These are phyloP conservation scores for Anisognathus igniventris DNA, from an alignment of 2,797 vertebrate genomes.

Conservation along the genomic window DNA sequence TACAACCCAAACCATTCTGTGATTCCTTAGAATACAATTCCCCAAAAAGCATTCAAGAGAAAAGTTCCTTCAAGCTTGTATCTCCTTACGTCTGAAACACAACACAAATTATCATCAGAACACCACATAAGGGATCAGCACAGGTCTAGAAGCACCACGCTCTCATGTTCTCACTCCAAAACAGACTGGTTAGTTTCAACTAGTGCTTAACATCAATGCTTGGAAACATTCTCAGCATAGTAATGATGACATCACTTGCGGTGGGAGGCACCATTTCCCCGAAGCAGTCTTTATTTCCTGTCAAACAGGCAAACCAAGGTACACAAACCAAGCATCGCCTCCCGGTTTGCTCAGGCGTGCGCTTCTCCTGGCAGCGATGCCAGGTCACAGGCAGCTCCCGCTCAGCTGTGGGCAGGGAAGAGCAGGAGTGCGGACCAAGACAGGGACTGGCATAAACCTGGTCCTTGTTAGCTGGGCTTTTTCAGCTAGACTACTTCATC, in stretches of 20 bases:
- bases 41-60: background rate
- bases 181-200: background rate
- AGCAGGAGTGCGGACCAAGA: too few relatives aligned
- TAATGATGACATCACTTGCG: background rate
- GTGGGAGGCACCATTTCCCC: background rate
- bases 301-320: background rate
- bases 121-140: background rate
- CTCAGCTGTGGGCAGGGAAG: rapidly evolving
- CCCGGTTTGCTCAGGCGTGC: rapidly evolving
- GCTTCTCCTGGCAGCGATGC: background rate
- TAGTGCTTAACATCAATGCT: background rate
- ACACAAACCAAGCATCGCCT: background rate
- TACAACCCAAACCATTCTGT: background rate
- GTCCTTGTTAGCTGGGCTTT: background rate
- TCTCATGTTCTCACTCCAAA: background rate
- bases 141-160: background rate
- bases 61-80: background rate
- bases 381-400: background rate
- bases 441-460: rapidly evolving
- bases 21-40: background rate
- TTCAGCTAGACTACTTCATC: too few relatives aligned
- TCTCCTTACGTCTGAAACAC: background rate
- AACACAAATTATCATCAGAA: background rate
- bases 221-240: background rate
- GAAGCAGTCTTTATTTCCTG: background rate